These are phyloP conservation scores for Chironomus striatipennis DNA, from an alignment of 1,140 invertebrate species.

Conservation along the genomic window DNA sequence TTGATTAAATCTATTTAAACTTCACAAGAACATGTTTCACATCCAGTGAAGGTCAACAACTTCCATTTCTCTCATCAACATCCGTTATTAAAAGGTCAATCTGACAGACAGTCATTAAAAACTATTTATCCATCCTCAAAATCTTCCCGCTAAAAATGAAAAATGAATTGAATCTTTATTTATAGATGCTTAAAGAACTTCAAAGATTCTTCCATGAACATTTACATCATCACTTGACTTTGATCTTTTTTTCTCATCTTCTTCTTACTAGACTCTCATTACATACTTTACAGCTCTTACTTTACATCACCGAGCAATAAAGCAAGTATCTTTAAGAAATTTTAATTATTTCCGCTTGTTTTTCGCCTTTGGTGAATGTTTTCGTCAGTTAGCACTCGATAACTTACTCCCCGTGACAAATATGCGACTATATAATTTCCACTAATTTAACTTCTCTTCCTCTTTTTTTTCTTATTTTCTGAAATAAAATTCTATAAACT, in stretches of 20 bases:
- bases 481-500: background rate
- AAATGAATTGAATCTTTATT: too few species aligned
- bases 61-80: too few species aligned
- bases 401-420: background rate
- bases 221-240: conserved; percentile 13
- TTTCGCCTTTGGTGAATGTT: background rate
- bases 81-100: too few species aligned
- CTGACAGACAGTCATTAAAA: too few species aligned
- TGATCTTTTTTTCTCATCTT: background rate
- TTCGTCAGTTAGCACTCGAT: background rate
- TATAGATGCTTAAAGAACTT: too few species aligned
- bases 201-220: too few species aligned
- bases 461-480: background rate
- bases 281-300: background rate
- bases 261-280: background rate
- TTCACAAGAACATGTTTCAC: too few species aligned
- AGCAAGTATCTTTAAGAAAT: background rate
- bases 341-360: conserved; percentile 14
- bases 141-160: too few species aligned
- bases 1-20: too few species aligned
- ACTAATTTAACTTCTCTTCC: background rate
- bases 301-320: background rate
- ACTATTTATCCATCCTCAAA: too few species aligned
- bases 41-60: too few species aligned
- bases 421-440: background rate